Percentiles rank a stretch among this genome's conserved stretches.
phyloP scores from a whole-genome alignment of 2,113 vertebrate genomes.

The Microtus montanus region DNA sequence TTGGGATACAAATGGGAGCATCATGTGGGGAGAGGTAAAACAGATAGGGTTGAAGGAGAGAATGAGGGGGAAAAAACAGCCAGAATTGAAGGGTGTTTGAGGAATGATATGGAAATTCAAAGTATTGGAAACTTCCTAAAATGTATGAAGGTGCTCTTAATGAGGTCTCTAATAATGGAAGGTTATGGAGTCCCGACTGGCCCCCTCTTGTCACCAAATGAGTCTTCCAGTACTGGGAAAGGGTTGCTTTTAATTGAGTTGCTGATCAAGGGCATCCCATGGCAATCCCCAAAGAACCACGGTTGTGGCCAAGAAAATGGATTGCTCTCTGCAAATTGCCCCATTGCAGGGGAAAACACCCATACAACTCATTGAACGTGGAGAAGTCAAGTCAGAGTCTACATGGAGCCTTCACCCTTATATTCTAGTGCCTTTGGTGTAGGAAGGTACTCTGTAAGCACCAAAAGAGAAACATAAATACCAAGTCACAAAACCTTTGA shows the following conservation, averaged over 20 bases:
- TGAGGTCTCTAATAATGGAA: background rate
- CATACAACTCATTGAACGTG: background rate
- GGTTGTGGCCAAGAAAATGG: background rate
- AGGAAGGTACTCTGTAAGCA: background rate
- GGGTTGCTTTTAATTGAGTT: background rate
- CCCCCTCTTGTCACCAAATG: background rate
- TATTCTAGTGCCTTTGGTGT: background rate
- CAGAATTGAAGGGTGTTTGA: background rate
- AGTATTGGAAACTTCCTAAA: background rate
- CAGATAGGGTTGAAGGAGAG: too few species aligned
- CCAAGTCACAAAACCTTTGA: background rate
- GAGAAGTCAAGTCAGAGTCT: background rate
- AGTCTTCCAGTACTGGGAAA: background rate
- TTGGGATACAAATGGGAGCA: background rate
- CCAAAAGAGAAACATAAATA: background rate
- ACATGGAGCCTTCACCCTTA: background rate
- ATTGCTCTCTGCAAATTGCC: background rate
- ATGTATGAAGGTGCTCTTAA: background rate
- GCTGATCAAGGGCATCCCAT: background rate
- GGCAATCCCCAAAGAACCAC: background rate
- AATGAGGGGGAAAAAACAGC: background rate
- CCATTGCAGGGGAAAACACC: background rate
- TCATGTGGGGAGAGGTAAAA: background rate
- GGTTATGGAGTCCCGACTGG: background rate
- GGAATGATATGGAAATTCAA: background rate